Evolutionary conservation across 2,888 invertebrate species (phyloP).

Genomic region (Chymomyza amoena): DNA sequence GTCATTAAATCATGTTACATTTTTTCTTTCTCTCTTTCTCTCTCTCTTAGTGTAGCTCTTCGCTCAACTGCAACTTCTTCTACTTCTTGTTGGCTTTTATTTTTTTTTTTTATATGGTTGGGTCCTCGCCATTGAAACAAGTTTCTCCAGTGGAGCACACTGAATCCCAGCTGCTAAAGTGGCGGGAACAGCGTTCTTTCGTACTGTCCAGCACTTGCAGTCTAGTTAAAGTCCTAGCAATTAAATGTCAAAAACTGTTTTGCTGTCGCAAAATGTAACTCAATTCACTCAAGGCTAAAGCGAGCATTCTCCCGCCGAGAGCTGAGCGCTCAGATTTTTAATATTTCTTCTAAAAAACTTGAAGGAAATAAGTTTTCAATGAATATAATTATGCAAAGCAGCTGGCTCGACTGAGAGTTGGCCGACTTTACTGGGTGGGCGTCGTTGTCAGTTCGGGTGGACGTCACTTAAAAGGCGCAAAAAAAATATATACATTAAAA

Average conservation of each 20-base stretch:
- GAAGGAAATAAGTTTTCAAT: conserved; percentile 74
- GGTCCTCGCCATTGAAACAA: conserved; percentile 48
- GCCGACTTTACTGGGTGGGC: background rate
- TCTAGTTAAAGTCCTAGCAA: conserved; percentile 44
- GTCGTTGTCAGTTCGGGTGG: conserved; percentile 28
- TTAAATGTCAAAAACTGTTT: conserved; percentile 65
- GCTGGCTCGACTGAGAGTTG: conserved; percentile 31
- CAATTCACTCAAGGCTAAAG: conserved; percentile 42
- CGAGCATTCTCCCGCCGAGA: background rate
- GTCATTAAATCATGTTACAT: conserved; percentile 80
- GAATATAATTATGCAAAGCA: conserved; percentile 77
- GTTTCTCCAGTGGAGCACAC: conserved; percentile 37
- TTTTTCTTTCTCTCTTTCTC: conserved; percentile 60
- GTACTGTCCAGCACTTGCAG: background rate
- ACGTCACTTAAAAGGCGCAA: conserved; percentile 28
- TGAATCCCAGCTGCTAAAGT: conserved; percentile 9
- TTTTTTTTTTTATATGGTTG: background rate
- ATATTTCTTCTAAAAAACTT: conserved; percentile 38
- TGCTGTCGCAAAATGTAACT: conserved; percentile 55
- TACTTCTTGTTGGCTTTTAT: conserved; percentile 25
- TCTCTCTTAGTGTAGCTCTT: background rate
- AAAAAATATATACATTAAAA: conserved; percentile 45
- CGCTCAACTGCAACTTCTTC: conserved; percentile 51
- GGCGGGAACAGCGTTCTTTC: background rate
- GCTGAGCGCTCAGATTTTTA: background rate